Conservation (phyloP, 1,140 invertebrate genomes). For the Stegodyphus mimosarum region DNA sequence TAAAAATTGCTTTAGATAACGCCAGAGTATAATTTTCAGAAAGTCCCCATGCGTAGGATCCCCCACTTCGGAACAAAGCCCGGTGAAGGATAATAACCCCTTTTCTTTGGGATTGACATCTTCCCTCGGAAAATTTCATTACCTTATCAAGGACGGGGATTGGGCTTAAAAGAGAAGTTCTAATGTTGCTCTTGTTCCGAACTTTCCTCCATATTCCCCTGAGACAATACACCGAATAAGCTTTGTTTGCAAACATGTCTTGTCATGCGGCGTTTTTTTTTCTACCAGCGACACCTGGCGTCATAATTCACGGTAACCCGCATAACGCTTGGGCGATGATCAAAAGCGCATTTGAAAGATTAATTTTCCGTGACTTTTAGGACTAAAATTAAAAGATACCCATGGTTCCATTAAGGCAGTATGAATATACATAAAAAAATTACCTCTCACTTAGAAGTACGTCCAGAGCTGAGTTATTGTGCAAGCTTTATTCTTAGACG, state of each 20-base stretch:
- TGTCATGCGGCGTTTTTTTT: slow-evolving; percentile 14
- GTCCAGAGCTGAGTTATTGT: not conserved
- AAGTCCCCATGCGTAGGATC: not conserved
- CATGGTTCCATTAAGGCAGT: not conserved
- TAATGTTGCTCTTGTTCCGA: slow-evolving; percentile 32
- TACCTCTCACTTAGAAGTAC: slow-evolving; percentile 15
- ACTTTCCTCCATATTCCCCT: slow-evolving; percentile 1
- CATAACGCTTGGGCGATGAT: slow-evolving; percentile 27
- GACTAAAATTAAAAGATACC: slow-evolving; percentile 48
- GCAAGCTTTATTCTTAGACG: not conserved
- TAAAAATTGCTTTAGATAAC: too few relatives aligned
- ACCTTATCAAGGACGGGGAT: slow-evolving; percentile 31
- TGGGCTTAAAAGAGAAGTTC: not conserved
- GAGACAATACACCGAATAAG: slow-evolving; percentile 38
- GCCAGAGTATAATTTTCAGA: slow-evolving; percentile 7
- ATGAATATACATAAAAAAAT: slow-evolving; percentile 1
- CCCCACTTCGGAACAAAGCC: slow-evolving; percentile 8
- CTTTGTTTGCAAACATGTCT: slow-evolving; percentile 34
- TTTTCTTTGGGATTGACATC: slow-evolving; percentile 39
- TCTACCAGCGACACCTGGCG: slow-evolving; percentile 8
- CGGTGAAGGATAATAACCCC: slow-evolving; percentile 26
- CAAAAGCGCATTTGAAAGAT: not conserved
- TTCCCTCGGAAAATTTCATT: slow-evolving; percentile 36
- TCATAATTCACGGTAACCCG: not conserved
- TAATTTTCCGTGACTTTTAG: slow-evolving; percentile 11